These are phyloP conservation scores for Gymnoscelis rufifasciata DNA, from an alignment of 2,888 invertebrate genomes.

Conservation along the genomic window DNA sequence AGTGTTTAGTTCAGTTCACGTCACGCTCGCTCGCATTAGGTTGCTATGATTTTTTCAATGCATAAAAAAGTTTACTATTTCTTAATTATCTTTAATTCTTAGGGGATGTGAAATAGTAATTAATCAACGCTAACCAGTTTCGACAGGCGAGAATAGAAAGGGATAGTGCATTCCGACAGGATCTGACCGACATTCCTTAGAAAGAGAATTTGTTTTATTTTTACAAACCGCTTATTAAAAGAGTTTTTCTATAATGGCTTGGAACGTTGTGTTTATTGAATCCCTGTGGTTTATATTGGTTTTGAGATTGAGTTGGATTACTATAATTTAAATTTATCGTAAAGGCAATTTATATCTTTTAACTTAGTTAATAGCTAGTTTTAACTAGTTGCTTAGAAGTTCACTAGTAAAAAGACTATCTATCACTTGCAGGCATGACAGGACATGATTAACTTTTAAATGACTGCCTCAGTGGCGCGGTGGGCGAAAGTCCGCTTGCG, in stretches of 20 bases:
- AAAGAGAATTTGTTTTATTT: slow-evolving; percentile 63
- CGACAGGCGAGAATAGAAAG: slow-evolving; percentile 44
- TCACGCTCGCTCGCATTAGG: background rate
- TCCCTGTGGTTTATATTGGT: slow-evolving; percentile 23
- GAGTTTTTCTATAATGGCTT: slow-evolving; percentile 41
- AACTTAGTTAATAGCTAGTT: slow-evolving; percentile 19
- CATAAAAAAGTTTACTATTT: slow-evolving; percentile 10
- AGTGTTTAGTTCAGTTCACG: background rate
- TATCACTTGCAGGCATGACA: slow-evolving; percentile 18
- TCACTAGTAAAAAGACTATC: slow-evolving; percentile 9
- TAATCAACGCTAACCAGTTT: slow-evolving; percentile 69
- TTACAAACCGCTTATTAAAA: slow-evolving; percentile 45
- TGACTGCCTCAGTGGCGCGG: too few species aligned
- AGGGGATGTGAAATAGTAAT: slow-evolving; percentile 48
- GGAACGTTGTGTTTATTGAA: slow-evolving; percentile 41
- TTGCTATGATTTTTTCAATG: background rate
- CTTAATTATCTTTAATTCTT: slow-evolving; percentile 55
- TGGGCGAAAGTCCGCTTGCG: too few species aligned
- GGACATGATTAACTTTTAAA: background rate
- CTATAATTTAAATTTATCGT: slow-evolving; percentile 23
- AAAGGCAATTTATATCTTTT: slow-evolving; percentile 35
- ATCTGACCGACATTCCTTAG: slow-evolving; percentile 52
- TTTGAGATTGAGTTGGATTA: slow-evolving; percentile 22
- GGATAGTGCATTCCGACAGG: slow-evolving; percentile 63
- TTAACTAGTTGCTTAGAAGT: background rate